Conservation (phyloP, 2,888 invertebrate genomes). For the Archips xylosteana region DNA sequence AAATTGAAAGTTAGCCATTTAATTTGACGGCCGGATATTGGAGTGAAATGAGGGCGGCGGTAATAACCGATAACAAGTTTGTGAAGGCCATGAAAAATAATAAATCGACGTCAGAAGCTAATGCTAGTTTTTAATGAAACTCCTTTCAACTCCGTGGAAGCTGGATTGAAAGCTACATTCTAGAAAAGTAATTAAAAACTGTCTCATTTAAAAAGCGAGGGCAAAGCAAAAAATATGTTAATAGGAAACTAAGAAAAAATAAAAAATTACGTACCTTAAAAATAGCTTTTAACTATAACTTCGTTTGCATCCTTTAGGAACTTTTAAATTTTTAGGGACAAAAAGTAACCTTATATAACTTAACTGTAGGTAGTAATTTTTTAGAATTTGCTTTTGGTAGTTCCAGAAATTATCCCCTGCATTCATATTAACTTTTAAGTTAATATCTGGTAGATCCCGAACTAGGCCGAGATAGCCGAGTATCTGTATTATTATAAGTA, state of each 20-base stretch:
- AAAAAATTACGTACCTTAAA: too few relatives aligned
- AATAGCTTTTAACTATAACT: too few relatives aligned
- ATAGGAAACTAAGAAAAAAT: neutral
- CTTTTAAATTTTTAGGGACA: too few relatives aligned
- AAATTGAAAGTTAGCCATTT: constrained; percentile 50
- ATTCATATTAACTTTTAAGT: too few relatives aligned
- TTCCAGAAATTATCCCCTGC: too few relatives aligned
- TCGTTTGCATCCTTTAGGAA: too few relatives aligned
- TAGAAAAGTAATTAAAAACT: neutral
- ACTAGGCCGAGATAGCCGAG: too few relatives aligned
- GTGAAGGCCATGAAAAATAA: neutral
- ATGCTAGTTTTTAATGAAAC: neutral
- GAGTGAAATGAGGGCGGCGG: neutral
- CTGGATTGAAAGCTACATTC: neutral
- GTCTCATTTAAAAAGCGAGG: neutral
- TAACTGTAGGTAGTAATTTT: too few relatives aligned
- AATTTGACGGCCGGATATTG: constrained; percentile 28
- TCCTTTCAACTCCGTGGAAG: neutral
- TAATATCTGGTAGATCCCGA: too few relatives aligned
- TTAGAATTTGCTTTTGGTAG: too few relatives aligned
- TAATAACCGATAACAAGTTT: constrained; percentile 16
- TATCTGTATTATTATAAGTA: too few relatives aligned
- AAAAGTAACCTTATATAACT: too few relatives aligned
- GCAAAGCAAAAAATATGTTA: neutral
- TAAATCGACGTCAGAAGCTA: neutral